Conservation (phyloP, 2,797 vertebrate genomes). For the Periophthalmus magnuspinnatus region DNA sequence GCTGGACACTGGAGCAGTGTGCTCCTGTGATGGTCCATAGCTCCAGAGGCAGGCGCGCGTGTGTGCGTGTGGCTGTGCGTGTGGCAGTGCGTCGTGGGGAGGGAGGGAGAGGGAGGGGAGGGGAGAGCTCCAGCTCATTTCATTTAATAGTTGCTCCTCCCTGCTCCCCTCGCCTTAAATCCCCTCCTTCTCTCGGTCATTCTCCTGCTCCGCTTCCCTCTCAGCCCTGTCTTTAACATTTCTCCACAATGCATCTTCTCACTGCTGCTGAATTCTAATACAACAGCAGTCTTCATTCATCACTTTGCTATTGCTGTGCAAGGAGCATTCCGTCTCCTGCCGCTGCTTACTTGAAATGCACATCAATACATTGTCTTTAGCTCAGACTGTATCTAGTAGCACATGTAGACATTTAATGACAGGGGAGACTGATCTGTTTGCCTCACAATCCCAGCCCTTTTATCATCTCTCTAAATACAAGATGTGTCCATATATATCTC, state of each 20-base stretch:
- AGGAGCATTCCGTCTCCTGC: constrained; percentile 42
- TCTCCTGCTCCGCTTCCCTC: constrained; percentile 54
- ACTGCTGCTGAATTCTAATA: constrained; percentile 61
- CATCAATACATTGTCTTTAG: constrained; percentile 7
- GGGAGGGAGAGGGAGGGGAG: constrained; percentile 43
- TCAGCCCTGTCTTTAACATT: constrained; percentile 55
- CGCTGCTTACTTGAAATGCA: constrained; percentile 14
- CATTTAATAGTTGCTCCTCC: constrained; percentile 69
- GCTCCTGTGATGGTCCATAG: constrained; percentile 56
- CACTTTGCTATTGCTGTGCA: constrained; percentile 44
- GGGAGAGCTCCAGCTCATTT: constrained; percentile 62
- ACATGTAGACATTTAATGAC: neutral
- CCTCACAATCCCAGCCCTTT: constrained; percentile 24
- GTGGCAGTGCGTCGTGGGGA: constrained; percentile 31
- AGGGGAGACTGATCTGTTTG: constrained; percentile 12
- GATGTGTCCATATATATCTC: constrained; percentile 11
- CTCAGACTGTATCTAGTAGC: constrained; percentile 4
- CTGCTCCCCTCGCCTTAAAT: constrained; percentile 59
- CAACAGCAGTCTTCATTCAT: constrained; percentile 72
- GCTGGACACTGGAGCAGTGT: constrained; percentile 59
- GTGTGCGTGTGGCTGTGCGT: constrained; percentile 22
- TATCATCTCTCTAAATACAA: constrained; percentile 17
- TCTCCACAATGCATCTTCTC: constrained; percentile 54
- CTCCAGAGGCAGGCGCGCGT: constrained; percentile 57
- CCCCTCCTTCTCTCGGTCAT: constrained; percentile 48